Evolutionary conservation across 2,888 invertebrate species (phyloP).

Genomic region (Campoletis raptor): DNA sequence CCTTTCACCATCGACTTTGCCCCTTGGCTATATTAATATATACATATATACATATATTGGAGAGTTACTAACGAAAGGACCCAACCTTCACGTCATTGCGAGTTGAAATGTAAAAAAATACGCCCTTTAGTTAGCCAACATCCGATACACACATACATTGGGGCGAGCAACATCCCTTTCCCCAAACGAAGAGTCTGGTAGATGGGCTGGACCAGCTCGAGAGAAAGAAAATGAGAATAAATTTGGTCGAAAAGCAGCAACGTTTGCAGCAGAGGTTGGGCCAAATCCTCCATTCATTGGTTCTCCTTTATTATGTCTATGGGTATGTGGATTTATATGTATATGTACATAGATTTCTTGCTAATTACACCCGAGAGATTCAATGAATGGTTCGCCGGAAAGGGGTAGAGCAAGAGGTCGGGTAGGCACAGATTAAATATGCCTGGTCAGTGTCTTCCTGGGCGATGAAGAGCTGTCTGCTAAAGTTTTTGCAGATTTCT

Average conservation of each 20-base stretch:
- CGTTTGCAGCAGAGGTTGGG: slow-evolving; percentile 40
- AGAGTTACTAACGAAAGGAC: not conserved
- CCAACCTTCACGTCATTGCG: not conserved
- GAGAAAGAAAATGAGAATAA: slow-evolving; percentile 62
- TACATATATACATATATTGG: not conserved
- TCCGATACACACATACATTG: not conserved
- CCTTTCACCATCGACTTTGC: slow-evolving; percentile 35
- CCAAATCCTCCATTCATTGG: slow-evolving; percentile 58
- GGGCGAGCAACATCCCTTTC: slow-evolving; percentile 40
- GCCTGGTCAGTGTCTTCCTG: slow-evolving; percentile 41
- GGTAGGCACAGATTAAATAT: slow-evolving; percentile 50
- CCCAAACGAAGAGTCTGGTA: slow-evolving; percentile 45
- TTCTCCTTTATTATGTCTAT: slow-evolving; percentile 27
- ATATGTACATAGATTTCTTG: slow-evolving; percentile 27
- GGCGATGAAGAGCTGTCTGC: slow-evolving; percentile 38
- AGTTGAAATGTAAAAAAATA: not conserved
- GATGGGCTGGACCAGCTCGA: slow-evolving; percentile 29
- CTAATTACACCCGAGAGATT: slow-evolving; percentile 62
- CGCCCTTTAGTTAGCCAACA: slow-evolving; percentile 21
- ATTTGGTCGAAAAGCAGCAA: slow-evolving; percentile 57
- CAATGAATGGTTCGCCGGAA: slow-evolving; percentile 29
- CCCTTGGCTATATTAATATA: not conserved
- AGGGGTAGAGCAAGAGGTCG: not conserved
- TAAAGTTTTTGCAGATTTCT: slow-evolving; percentile 22
- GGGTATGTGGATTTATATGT: slow-evolving; percentile 15